Base-by-base conservation (phyloP, 1,140 invertebrate genomes). In the Tetramorium parvispinum region DNA sequence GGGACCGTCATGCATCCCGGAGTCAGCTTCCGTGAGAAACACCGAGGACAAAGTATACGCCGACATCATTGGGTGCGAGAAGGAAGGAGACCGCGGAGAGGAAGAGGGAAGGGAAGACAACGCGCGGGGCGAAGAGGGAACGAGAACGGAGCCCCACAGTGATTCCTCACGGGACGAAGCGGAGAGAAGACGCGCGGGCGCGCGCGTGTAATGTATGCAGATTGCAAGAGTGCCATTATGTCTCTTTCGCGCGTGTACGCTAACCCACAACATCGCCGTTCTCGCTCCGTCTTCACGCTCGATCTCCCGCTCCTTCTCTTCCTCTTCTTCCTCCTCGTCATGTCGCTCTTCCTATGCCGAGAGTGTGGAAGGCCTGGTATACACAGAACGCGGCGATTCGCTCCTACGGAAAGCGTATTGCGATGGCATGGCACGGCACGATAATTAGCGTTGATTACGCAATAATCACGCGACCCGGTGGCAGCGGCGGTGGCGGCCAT, bases 181-280 rank as follows among this genome's bases (percentile, higher is more conserved):
- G 51, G 61, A 82, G 40, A 82, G 71, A n/a, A 46, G 32, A 40
- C 65, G 89, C 49, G 11, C 76, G 65, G 2, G 27, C 49, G 46
- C 49, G 68, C 63, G 71, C 85, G 83, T 83, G 57, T 94, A 94
- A 95, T 94, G 86, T 94, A 95, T 95, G 94, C 94, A 95, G 92
- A 95, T 95, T 94, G 89, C 93, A 83, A 88, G 88, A 90, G 89
- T 93, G 91, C 92, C 89, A 94, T 94, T 94, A 94, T 92, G 91
- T 94, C 93, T 93, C 92, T 92, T 93, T 93, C 87, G 86, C 85
- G 70, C 73, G 89, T 81, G 82, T 85, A 87, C 85, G 49, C 68
- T 73, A 73, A 68, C 59, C 49, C 68, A 53, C 81, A 65, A 79
- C 75, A 59, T 1, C 79, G 82, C 32, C 66, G 82, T 75, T 76